A percentile compares a stretch with the other conserved stretches of the same genome.
Conservation (phyloP, 2,888 invertebrate genomes). For the Rhabditoides inermis region DNA sequence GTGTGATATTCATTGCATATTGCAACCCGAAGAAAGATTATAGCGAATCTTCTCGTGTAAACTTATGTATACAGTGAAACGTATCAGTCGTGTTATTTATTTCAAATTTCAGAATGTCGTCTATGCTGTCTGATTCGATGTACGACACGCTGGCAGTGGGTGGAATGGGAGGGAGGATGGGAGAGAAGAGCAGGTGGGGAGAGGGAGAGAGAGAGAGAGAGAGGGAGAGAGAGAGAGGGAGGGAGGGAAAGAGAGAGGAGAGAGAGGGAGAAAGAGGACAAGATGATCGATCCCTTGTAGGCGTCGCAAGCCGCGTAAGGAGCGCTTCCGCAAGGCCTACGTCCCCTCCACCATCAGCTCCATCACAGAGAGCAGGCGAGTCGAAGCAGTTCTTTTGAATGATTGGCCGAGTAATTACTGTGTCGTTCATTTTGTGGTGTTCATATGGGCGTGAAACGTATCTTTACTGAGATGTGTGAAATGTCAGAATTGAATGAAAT, state of each 20-base stretch:
- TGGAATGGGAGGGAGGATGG: constrained; percentile 14
- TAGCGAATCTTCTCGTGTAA: too few species aligned
- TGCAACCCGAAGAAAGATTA: too few species aligned
- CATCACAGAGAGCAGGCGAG: constrained; percentile 39
- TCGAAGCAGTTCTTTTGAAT: background rate
- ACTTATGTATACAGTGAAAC: too few species aligned
- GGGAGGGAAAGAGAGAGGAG: constrained; percentile 20
- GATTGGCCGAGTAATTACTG: background rate
- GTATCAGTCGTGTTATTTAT: too few species aligned
- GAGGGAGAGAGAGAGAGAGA: constrained; percentile 7
- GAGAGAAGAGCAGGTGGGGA: too few species aligned
- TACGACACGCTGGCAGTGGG: too few species aligned
- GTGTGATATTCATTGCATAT: too few species aligned
- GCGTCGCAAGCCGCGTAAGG: too few species aligned
- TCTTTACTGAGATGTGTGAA: background rate
- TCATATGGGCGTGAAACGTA: background rate
- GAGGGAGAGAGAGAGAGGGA: constrained; percentile 12
- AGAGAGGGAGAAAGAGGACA: background rate
- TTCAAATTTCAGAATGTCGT: too few species aligned
- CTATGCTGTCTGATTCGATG: too few species aligned
- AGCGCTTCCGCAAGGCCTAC: constrained; percentile 36
- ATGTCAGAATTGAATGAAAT: background rate
- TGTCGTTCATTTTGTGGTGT: background rate
- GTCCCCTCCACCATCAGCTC: constrained; percentile 47
- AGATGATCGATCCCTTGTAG: background rate